A percentile compares a stretch with the other conserved stretches of the same genome.
phyloP scores from a whole-genome alignment of 2,113 vertebrate genomes.

The Xenotilapia caudafasciata region DNA sequence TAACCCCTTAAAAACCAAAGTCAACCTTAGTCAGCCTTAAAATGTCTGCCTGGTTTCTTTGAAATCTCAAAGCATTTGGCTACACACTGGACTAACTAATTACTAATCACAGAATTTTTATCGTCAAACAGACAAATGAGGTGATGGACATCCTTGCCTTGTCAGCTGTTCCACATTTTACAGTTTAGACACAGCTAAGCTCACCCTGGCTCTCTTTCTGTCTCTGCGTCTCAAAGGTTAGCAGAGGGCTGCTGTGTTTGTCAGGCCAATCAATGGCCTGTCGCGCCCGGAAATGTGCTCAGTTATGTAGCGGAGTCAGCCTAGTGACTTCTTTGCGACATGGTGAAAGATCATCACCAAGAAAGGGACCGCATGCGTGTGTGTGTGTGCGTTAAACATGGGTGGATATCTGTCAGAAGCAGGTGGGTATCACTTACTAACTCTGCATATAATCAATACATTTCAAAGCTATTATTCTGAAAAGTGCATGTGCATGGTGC shows the following conservation, averaged over 20 bases:
- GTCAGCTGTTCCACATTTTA: neutral
- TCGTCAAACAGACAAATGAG: neutral
- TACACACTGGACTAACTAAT: neutral
- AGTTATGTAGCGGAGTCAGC: slow-evolving; percentile 70
- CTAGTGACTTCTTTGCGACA: neutral
- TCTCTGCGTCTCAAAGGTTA: slow-evolving; percentile 74
- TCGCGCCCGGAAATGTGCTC: slow-evolving; percentile 73
- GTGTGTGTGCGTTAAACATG: neutral
- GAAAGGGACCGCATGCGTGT: neutral
- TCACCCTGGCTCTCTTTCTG: neutral
- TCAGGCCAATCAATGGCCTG: slow-evolving; percentile 76
- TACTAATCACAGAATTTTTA: neutral
- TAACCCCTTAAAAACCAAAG: neutral
- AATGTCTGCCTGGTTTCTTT: neutral
- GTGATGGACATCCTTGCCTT: slow-evolving; percentile 9
- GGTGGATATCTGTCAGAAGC: slow-evolving; percentile 26
- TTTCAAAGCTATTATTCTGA: slow-evolving; percentile 76
- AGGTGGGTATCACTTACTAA: slow-evolving; percentile 78
- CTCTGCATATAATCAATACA: slow-evolving; percentile 79
- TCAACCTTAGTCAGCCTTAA: neutral
- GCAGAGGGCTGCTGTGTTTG: slow-evolving; percentile 55
- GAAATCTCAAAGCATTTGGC: neutral
- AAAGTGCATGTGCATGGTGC: slow-evolving; percentile 13
- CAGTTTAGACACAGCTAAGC: slow-evolving; percentile 16
- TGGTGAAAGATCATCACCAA: slow-evolving; percentile 17